A percentile compares a stretch with the other conserved stretches of the same genome.
phyloP scores from a whole-genome alignment of 2,113 vertebrate species.

The Coptodon bakossiorum region DNA sequence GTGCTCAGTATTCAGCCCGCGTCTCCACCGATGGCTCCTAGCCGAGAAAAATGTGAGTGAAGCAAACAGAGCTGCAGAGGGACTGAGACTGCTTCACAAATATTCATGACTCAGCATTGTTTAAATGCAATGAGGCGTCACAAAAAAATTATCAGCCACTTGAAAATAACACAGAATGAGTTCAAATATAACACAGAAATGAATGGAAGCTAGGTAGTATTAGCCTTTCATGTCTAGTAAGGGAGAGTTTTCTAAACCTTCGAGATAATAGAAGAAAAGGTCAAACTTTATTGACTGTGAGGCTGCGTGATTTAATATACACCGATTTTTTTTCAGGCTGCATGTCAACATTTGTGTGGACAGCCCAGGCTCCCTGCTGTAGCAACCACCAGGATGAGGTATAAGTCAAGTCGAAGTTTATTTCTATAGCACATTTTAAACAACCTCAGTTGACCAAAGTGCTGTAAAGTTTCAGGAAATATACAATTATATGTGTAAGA shows the following conservation, averaged over 20 bases:
- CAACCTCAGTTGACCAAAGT: not conserved
- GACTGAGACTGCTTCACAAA: not conserved
- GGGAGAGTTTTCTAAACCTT: not conserved
- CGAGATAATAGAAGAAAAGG: not conserved
- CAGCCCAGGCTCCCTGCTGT: not conserved
- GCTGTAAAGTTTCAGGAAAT: not conserved
- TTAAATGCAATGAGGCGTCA: not conserved
- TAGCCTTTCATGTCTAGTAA: not conserved
- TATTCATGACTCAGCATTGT: slow-evolving; percentile 26
- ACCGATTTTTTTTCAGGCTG: not conserved
- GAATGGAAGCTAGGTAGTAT: not conserved
- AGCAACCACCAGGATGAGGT: not conserved
- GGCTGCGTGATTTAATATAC: not conserved
- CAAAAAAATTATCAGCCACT: not conserved
- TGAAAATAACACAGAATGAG: not conserved
- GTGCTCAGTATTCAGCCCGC: slow-evolving; percentile 28
- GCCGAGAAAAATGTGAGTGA: not conserved
- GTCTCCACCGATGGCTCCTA: not conserved
- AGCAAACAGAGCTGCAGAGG: not conserved
- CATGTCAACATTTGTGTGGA: not conserved
- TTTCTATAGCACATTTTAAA: not conserved
- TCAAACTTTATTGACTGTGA: not conserved
- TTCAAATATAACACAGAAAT: not conserved
- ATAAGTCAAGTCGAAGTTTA: not conserved
- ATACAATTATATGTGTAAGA: not conserved